Percentiles rank a stretch among this genome's conserved stretches.
These are phyloP conservation scores for Catamblyrhynchus diadema DNA, from an alignment of 2,797 vertebrate species.

Conservation along the genomic window DNA sequence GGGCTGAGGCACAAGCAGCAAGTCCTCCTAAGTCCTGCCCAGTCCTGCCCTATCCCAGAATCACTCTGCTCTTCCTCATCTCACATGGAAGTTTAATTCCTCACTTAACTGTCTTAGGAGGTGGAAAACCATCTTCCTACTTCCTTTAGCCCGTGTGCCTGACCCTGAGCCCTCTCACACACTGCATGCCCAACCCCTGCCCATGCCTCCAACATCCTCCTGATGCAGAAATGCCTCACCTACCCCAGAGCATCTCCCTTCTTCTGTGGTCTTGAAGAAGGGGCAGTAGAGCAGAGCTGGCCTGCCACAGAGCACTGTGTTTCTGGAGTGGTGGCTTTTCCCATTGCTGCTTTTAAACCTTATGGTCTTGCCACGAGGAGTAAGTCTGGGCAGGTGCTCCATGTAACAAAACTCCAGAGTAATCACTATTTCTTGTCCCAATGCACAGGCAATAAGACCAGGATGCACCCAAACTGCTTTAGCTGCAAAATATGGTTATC, in stretches of 20 bases:
- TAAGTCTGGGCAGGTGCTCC: neutral
- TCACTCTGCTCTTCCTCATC: neutral
- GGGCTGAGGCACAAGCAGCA: neutral
- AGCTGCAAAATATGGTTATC: neutral
- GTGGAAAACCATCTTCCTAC: neutral
- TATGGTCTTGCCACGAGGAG: neutral
- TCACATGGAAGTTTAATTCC: neutral
- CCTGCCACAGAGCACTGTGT: neutral
- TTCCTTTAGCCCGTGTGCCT: neutral
- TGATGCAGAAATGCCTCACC: neutral
- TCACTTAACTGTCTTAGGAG: neutral
- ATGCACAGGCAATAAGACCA: neutral
- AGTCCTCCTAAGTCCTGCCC: neutral
- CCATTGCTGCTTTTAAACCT: neutral
- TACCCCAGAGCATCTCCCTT: neutral
- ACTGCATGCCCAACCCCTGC: accelerated
- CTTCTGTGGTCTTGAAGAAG: neutral
- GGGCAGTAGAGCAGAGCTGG: neutral
- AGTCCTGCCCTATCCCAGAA: neutral
- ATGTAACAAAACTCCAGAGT: neutral
- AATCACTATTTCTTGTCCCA: neutral
- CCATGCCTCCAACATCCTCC: neutral
- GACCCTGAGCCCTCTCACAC: neutral
- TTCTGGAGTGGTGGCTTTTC: neutral
- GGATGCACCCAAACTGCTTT: neutral